Base-by-base conservation (phyloP, 1,140 invertebrate species). In the Pseudomyrmex cubaensis region DNA sequence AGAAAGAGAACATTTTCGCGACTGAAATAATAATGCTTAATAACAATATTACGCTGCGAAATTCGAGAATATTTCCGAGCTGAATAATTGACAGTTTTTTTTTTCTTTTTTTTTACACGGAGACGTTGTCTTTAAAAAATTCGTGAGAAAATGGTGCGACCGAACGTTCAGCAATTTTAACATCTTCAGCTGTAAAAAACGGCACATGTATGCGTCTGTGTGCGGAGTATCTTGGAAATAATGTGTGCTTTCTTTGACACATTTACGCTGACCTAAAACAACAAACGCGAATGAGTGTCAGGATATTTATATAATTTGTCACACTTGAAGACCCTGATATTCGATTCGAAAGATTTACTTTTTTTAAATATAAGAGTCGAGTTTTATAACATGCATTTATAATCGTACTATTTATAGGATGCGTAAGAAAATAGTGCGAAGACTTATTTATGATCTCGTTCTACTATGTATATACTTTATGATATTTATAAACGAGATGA, bases 21-120 rank as follows among this genome's bases (percentile, higher is more conserved):
- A 25, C 15, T 72, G 66, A 20, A 72, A 35, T 61, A 80, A 80
- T 80, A 35, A 80, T 46, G 44, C 20, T 50, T 59, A 72, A 80
- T 72, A 61, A 78, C 48, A 35, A 25, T 48, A 9, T 20, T 35
- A 35, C 35, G 3, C 20, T 4, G 44, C n/a, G n/a, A 25, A 8
- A 25, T 35, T 57, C 10, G 25, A 10, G 15, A 20, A 46, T 20
- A 48, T 48, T 17, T 57, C 10, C 20, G 8, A 70, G 22, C 12
- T 57, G 35, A 57, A 78, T 69, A 7, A 9, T 25, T 0, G 63
- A 46, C 15, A 12, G 17, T 75, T 35, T 75, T n/a, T n/a, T 63
- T 13, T 35, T 35, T 35, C 0, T 25, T 25, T 25, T 25, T 25
- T 25, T 25, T 25, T 25, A 35, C 35, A 35, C 35, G 5, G 35